Evolutionary conservation across 2,113 vertebrate species (phyloP), one percentile per base, ranked within the genome.

Genomic region (Syrmaticus mikado): DNA sequence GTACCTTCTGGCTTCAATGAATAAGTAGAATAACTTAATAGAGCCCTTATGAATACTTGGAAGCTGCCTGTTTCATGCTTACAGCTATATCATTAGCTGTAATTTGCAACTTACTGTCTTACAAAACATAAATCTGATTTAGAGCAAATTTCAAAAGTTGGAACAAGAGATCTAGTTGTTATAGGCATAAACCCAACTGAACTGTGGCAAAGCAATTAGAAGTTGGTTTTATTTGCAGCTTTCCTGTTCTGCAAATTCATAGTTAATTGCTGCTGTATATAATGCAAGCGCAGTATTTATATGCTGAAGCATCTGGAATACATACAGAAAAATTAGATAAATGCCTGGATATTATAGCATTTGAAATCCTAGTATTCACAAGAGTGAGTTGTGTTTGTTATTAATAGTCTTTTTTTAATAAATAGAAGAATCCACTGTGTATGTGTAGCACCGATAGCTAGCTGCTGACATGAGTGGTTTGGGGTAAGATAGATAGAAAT

Each of bases 181-280:
- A 34, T 1, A 11, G 24, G 64, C 27, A 40, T 57, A 89, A 89
- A 21, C 40, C 40, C 24, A 52, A 46, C 4, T 30, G 28, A 81
- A 53, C 85, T 58, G 24, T 53, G 43, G 20, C 58, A 83, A 78
- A 83, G 76, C 57, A 89, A 62, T 52, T 81, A 75, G 18, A n/a
- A 87, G 91, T 32, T 75, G 52, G 10, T 43, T 94, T 96, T 96
- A 94, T 94, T 95, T 92, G 53, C 25, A 21, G 84, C 40, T 93
- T 86, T 88, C 61, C 5, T 13, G 55, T 32, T 92, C 34, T 81
- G 32, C 46, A 20, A 38, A 8, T 66, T 77, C 71, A 36, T 25
- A 36, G 11, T 82, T 87, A 85, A 80, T 66, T 75, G 43, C 16
- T 90, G 88, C 65, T 84, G 19, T 82, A 10, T 52, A 27, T 34